Conservation (phyloP, 2,113 vertebrate species). For the Gallinago paraguaiae region DNA sequence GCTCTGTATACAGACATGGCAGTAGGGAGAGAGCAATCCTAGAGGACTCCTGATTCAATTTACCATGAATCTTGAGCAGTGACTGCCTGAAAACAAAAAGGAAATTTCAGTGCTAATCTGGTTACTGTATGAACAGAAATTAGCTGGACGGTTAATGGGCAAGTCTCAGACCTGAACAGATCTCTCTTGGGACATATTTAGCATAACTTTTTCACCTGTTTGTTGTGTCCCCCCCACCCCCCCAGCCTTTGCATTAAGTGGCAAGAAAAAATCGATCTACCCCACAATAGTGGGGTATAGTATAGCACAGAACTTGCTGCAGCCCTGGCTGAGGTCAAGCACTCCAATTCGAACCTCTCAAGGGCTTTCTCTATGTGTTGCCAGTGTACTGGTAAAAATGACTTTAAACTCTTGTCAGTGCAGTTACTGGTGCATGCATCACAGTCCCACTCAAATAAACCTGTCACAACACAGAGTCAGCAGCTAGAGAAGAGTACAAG, state of each 20-base stretch:
- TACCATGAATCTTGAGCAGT: neutral
- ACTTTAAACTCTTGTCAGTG: constrained; percentile 87
- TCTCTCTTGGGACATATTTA: neutral
- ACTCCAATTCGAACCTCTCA: constrained; percentile 75
- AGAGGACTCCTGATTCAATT: neutral
- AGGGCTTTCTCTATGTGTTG: constrained; percentile 81
- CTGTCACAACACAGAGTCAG: constrained; percentile 86
- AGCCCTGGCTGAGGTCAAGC: constrained; percentile 77
- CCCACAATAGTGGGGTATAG: constrained; percentile 15
- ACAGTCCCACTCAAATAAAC: constrained; percentile 88
- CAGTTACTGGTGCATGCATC: constrained; percentile 86
- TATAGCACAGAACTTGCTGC: constrained; percentile 55
- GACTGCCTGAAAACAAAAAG: neutral
- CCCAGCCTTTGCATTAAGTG: neutral
- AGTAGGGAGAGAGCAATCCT: neutral
- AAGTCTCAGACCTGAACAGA: neutral
- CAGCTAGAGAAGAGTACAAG: constrained; percentile 82
- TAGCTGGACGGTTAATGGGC: neutral
- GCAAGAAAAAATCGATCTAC: constrained; percentile 25
- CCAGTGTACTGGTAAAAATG: constrained; percentile 85
- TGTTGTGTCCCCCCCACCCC: neutral
- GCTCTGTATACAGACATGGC: neutral
- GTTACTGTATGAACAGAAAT: neutral
- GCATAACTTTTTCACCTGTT: neutral
- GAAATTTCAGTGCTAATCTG: neutral